Base-by-base conservation (phyloP, 2,113 vertebrate genomes). In the Chaetura pelagica region DNA sequence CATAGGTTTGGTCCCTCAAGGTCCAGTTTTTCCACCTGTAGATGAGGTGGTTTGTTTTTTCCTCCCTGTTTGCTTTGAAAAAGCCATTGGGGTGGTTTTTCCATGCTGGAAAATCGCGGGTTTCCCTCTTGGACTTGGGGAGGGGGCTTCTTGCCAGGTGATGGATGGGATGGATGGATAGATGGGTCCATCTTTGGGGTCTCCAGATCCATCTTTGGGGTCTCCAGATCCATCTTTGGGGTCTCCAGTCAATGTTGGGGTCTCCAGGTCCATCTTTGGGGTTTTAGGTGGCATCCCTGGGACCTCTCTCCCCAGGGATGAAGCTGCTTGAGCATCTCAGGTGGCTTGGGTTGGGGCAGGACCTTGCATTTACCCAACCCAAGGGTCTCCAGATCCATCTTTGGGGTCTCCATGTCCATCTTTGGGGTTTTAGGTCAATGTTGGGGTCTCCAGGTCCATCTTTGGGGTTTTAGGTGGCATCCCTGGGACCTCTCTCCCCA, bases 51-150 rank as follows among this genome's bases (percentile, higher is more conserved):
- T 27, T 40, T 29, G 42, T 34, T 30, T n/a, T 8, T 27, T 24
- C 18, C 24, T 4, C 7, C 8, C 49, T 26, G 1, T 5, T n/a
- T 68, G 59, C 42, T 95, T 63, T 34, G 17, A 54, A 49, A 49
- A 75, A 78, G 27, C n/a, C 23, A 5, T 48, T 8, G 3, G 35
- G 6, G 4, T 57, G 46, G 46, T 23, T 44, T 84, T 93, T 91
- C 59, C 35, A 12, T 2, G 6, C 40, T 61, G 74, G 59, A 55
- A 82, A 71, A 27, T 57, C 1, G 0, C 21, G 15, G 10, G 66
- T 4, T 57, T 17, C 32, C 40, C 40, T 42, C 11, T 38, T 22
- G 0, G 7, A 3, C 7, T 2, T 48, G 46, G 19, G 1, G 3
- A 42, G 11, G 55, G 19, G 2, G 4, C 27, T 69, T 23, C 29